Evolutionary conservation across 2,888 invertebrate genomes (phyloP).

Genomic region (Platynereis dumerilii): DNA sequence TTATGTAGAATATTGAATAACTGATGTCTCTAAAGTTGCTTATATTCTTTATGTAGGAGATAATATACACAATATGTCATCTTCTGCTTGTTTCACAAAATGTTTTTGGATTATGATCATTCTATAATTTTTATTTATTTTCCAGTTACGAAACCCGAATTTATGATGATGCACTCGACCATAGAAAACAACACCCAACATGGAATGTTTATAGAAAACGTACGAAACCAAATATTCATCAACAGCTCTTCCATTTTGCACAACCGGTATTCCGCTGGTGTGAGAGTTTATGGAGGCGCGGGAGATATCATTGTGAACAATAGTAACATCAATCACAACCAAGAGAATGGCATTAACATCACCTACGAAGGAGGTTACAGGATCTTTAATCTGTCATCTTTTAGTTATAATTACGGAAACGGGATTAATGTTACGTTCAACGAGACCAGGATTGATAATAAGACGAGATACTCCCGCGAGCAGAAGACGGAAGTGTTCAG

Average conservation of each 20-base stretch:
- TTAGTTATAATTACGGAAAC: constrained; percentile 85
- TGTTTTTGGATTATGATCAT: too few species aligned
- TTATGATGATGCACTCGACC: constrained; percentile 79
- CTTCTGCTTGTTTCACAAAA: too few species aligned
- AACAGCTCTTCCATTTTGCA: constrained; percentile 77
- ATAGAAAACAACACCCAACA: constrained; percentile 90
- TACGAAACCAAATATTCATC: constrained; percentile 86
- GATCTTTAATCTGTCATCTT: constrained; percentile 84
- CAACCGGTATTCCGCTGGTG: constrained; percentile 84
- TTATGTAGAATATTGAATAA: too few species aligned
- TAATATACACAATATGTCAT: too few species aligned
- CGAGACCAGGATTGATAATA: constrained; percentile 55
- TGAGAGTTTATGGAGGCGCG: constrained; percentile 88
- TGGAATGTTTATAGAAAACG: constrained; percentile 91
- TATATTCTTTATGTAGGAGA: too few species aligned
- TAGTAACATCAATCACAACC: constrained; percentile 85
- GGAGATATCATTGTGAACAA: constrained; percentile 93
- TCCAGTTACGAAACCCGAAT: constrained; percentile 45
- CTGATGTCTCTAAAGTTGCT: too few species aligned
- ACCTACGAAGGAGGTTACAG: constrained; percentile 93
- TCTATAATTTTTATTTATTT: constrained; percentile 13
- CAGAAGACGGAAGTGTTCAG: constrained; percentile 68
- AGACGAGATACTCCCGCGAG: constrained; percentile 46
- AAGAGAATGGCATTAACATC: constrained; percentile 81
- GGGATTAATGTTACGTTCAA: constrained; percentile 48